phyloP scores from a whole-genome alignment of 2,113 vertebrate genomes.

The Glaucidium brasilianum region DNA sequence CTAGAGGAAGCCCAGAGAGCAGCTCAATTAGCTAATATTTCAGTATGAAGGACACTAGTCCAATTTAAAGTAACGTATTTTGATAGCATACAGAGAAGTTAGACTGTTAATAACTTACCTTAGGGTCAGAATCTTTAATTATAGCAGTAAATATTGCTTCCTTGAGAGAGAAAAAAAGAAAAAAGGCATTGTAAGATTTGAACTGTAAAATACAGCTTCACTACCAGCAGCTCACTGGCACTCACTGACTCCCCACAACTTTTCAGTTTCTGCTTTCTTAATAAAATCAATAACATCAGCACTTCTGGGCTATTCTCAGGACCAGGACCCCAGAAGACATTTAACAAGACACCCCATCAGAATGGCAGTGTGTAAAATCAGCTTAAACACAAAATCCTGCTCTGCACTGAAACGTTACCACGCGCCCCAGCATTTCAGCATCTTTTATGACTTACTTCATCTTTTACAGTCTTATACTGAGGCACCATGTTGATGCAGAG shows the following conservation, averaged over 20 bases:
- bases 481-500: conserved; percentile 70
- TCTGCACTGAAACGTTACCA: neutral
- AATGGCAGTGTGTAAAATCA: neutral
- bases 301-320: neutral
- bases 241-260: neutral
- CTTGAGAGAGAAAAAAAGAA: conserved; percentile 34
- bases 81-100: neutral
- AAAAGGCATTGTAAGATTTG: neutral
- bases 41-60: neutral
- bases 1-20: neutral
- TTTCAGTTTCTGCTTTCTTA: neutral
- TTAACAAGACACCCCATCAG: too few species aligned
- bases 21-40: neutral
- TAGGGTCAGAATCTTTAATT: conserved; percentile 71
- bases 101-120: conserved; percentile 47
- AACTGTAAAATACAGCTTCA: neutral
- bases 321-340: neutral
- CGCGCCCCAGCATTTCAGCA: rapidly evolving
- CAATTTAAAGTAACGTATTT: rapidly evolving
- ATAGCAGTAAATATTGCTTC: conserved; percentile 76
- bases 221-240: neutral
- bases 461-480: conserved; percentile 64
- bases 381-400: neutral
- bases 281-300: neutral
- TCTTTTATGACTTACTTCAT: conserved; percentile 65